phyloP scores from a whole-genome alignment of 2,797 vertebrate genomes.

The Pogonophryne albipinna region DNA sequence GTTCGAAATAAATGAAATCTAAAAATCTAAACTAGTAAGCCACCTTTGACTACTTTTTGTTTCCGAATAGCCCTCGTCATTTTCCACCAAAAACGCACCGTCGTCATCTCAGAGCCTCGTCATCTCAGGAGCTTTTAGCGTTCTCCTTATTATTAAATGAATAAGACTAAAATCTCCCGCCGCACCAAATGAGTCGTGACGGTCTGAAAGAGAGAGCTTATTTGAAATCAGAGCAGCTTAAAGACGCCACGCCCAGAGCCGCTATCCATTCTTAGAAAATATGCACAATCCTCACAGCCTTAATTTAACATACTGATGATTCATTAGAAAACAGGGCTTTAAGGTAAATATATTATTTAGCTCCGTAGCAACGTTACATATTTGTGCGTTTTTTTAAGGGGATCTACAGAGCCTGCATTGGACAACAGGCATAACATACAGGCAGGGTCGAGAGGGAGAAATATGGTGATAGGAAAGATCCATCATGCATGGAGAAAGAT shows the following conservation, averaged over 20 bases:
- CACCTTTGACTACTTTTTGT: too few relatives aligned
- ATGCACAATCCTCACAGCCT: slow-evolving; percentile 26
- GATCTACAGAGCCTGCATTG: background rate
- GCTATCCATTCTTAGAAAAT: slow-evolving; percentile 45
- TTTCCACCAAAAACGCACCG: slow-evolving; percentile 1
- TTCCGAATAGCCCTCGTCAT: too few relatives aligned
- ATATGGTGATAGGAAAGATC: background rate
- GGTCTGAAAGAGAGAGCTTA: slow-evolving; percentile 52
- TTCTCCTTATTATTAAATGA: slow-evolving; percentile 57
- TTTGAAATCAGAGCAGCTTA: slow-evolving; percentile 62
- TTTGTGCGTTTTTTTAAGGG: slow-evolving; percentile 39
- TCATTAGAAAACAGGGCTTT: slow-evolving; percentile 58
- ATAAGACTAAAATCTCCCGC: slow-evolving; percentile 48
- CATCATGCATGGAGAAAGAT: background rate
- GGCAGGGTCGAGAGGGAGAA: background rate
- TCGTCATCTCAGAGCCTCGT: slow-evolving; percentile 21
- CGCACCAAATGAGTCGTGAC: slow-evolving; percentile 54
- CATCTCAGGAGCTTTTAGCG: slow-evolving; percentile 41
- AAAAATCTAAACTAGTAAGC: too few relatives aligned
- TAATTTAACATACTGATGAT: slow-evolving; percentile 48
- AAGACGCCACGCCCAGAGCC: slow-evolving; percentile 49
- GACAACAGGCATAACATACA: slow-evolving; percentile 16
- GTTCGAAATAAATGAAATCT: too few relatives aligned
- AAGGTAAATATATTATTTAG: slow-evolving; percentile 56
- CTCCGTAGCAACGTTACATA: slow-evolving; percentile 20